Percentiles rank a stretch among this genome's conserved stretches.
phyloP scores from a whole-genome alignment of 2,888 invertebrate species.

The Brenthis hecate region DNA sequence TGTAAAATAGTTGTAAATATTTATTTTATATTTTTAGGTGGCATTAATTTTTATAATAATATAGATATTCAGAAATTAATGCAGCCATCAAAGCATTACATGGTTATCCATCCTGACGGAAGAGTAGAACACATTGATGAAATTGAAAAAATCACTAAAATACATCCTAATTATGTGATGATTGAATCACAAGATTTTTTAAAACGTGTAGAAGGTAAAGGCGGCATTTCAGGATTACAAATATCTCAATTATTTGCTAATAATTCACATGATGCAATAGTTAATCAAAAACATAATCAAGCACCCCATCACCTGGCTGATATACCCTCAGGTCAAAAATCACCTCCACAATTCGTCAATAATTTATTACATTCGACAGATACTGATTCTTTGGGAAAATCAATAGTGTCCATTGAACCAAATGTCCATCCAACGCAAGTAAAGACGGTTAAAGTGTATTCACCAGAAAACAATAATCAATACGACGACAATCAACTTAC shows the following conservation, averaged over 20 bases:
- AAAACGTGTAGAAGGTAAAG: constrained; percentile 50
- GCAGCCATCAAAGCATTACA: constrained; percentile 40
- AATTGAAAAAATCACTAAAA: constrained; percentile 44
- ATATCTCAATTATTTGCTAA: constrained; percentile 42
- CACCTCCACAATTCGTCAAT: background rate
- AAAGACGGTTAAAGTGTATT: background rate
- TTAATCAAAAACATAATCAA: background rate
- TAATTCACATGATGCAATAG: background rate
- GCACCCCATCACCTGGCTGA: background rate
- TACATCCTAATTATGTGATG: constrained; percentile 44
- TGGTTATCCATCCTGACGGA: constrained; percentile 55
- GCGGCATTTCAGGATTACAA: constrained; percentile 43
- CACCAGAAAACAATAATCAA: background rate
- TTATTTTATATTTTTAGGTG: constrained; percentile 16
- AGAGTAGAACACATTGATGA: constrained; percentile 52
- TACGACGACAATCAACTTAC: background rate
- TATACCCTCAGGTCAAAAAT: background rate
- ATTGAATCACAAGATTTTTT: constrained; percentile 45
- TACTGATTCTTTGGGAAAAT: background rate
- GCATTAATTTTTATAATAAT: constrained; percentile 10
- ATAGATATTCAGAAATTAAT: constrained; percentile 26
- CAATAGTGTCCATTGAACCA: background rate
- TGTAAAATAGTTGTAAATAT: too few species aligned
- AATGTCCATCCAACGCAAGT: background rate
- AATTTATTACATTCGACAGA: background rate